Evolutionary conservation across 2,797 vertebrate species (phyloP).

Genomic region (Hydrocynus forskahlii): DNA sequence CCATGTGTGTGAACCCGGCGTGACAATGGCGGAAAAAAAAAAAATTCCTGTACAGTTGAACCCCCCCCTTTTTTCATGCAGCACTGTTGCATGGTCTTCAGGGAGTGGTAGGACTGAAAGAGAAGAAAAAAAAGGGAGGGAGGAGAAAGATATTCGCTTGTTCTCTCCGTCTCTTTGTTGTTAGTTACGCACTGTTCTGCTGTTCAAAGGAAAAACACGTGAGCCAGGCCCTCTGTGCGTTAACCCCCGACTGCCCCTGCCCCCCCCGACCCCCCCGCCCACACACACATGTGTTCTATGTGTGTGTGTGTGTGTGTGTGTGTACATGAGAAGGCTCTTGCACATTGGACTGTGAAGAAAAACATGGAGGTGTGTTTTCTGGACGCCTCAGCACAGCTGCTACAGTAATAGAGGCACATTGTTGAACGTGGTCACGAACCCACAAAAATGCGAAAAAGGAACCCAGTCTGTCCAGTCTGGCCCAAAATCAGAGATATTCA

Average conservation of each 20-base stretch:
- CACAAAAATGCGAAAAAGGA: neutral
- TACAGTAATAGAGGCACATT: slow-evolving; percentile 1
- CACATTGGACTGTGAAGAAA: slow-evolving; percentile 8
- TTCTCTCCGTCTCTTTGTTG: slow-evolving; percentile 25
- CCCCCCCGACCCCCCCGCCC: neutral
- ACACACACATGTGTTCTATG: neutral
- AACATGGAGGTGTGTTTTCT: slow-evolving; percentile 2
- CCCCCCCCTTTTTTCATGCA: slow-evolving; percentile 1
- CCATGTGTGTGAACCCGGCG: neutral
- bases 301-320: slow-evolving; percentile 10
- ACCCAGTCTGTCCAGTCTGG: slow-evolving; percentile 8
- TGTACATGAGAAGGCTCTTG: neutral
- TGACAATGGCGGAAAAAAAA: too few species aligned
- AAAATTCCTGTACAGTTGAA: slow-evolving; percentile 21
- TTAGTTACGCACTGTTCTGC: slow-evolving; percentile 6
- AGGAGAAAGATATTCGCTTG: slow-evolving; percentile 2
- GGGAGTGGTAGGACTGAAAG: slow-evolving; percentile 5
- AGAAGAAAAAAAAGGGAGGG: neutral
- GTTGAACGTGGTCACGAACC: neutral
- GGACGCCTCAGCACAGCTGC: neutral
- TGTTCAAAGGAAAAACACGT: slow-evolving; percentile 1
- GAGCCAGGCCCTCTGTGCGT: slow-evolving; percentile 4
- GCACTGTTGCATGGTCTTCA: slow-evolving; percentile 14
- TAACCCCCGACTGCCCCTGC: slow-evolving; percentile 14
- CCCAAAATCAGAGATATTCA: neutral